These are phyloP conservation scores for Craseonycteris thonglongyai DNA, from an alignment of 2,113 vertebrate species.

Conservation along the genomic window DNA sequence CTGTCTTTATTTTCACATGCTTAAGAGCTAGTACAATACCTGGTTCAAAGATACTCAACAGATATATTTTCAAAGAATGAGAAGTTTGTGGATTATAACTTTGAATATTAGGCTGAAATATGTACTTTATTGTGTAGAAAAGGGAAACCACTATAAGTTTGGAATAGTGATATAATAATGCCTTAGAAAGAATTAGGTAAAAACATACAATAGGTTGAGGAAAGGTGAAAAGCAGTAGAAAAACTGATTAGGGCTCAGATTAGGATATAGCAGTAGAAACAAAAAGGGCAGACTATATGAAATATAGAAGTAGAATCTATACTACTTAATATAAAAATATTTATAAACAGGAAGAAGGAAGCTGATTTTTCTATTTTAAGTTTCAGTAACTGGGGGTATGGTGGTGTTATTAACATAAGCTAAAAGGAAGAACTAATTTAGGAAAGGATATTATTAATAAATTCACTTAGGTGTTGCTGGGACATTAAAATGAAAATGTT, in stretches of 20 bases:
- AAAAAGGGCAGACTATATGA: neutral
- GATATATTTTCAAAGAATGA: neutral
- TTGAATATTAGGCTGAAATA: neutral
- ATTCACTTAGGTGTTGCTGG: neutral
- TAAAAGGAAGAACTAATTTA: slow-evolving; percentile 14
- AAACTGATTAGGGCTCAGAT: neutral
- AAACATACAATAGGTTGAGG: neutral
- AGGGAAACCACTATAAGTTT: neutral
- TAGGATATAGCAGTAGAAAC: neutral
- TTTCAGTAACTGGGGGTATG: neutral
- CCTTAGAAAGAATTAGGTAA: neutral
- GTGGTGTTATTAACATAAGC: slow-evolving; percentile 16
- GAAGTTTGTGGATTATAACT: neutral
- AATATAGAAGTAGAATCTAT: neutral
- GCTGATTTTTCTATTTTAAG: neutral
- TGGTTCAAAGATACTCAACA: neutral
- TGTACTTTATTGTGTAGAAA: neutral
- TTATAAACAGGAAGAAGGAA: neutral
- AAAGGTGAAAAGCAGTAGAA: neutral
- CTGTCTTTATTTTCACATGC: neutral
- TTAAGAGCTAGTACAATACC: neutral
- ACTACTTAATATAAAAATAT: neutral
- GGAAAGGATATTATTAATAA: neutral
- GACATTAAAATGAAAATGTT: slow-evolving; percentile 4
- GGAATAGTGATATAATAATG: neutral